Base-by-base conservation (phyloP, 2,797 vertebrate genomes). In the Anas bahamensis region DNA sequence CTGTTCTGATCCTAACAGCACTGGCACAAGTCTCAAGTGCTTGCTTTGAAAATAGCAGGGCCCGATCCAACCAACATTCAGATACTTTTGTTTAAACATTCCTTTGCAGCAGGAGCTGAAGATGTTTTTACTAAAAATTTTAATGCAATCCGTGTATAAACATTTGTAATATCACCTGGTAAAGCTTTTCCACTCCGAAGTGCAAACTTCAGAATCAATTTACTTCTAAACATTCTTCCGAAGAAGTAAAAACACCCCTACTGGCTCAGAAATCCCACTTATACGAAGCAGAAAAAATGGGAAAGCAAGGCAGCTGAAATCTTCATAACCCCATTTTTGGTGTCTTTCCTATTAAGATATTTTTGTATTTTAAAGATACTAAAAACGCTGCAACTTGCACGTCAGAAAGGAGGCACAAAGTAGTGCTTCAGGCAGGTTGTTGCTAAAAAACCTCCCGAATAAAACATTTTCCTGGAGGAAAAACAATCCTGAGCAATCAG, bases 21-120 rank as follows among this genome's bases (percentile, higher is more conserved):
- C 29, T 35, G 84, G 41, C 50, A 83, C 29, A 77, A 73, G 39
- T 5, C 74, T 79, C 28, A 88, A 88, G 46, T 37, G 37, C 68
- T 90, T 91, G 18, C 78, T 91, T 82, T 74, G 81, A 82, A 93
- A 90, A 55, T 68, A 86, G 11, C 61, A 70, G 31, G 18, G 61
- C 9, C 50, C 74, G 55, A 77, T 52, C 55, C 78, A 88, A 39
- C 33, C 63, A 76, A 59, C 76, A 22, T 35, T 13, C 23, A 71
- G 42, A 71, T 48, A 90, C 31, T 85, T 88, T 39, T 89, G 78
- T 93, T 93, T 65, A 85, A 93, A 94, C 86, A 95, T 94, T 93
- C 86, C 59, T 92, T 87, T 93, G 59, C 86, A 75, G 86, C 76
- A 92, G 92, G 88, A 94, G 50, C 39, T 63, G 29, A 82, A 80